phyloP scores from a whole-genome alignment of 2,797 vertebrate genomes.

The Poeciliopsis presidionis region DNA sequence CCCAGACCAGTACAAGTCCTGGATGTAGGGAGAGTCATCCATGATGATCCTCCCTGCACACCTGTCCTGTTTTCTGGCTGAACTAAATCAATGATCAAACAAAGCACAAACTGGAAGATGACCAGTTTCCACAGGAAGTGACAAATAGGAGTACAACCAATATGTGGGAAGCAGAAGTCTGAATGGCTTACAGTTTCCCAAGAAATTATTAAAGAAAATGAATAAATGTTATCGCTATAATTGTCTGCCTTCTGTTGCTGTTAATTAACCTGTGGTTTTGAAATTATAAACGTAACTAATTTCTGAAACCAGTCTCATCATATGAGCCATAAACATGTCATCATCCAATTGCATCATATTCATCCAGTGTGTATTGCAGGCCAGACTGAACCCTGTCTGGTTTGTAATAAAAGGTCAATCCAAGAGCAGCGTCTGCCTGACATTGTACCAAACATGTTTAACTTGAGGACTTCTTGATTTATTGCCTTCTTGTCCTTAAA shows the following conservation, averaged over 20 bases:
- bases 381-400: not conserved
- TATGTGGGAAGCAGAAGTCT: not conserved
- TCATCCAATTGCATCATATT: constrained; percentile 23
- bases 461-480: constrained; percentile 1
- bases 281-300: not conserved
- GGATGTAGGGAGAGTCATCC: not conserved
- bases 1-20: not conserved
- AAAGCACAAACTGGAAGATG: not conserved
- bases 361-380: constrained; percentile 14
- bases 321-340: constrained; percentile 7
- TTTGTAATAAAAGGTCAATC: constrained; percentile 35
- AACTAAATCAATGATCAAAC: not conserved
- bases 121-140: not conserved
- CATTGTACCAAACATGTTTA: constrained; percentile 1
- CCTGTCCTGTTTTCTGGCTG: not conserved
- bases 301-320: not conserved
- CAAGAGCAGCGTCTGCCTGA: not conserved
- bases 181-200: not conserved
- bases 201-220: not conserved
- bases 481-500: constrained; percentile 8
- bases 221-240: not conserved
- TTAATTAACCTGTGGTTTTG: not conserved
- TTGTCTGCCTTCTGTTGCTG: not conserved
- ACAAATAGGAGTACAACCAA: too few species aligned
- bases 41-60: not conserved